Conservation (phyloP, 2,113 vertebrate genomes). For the Callaeas wilsoni region DNA sequence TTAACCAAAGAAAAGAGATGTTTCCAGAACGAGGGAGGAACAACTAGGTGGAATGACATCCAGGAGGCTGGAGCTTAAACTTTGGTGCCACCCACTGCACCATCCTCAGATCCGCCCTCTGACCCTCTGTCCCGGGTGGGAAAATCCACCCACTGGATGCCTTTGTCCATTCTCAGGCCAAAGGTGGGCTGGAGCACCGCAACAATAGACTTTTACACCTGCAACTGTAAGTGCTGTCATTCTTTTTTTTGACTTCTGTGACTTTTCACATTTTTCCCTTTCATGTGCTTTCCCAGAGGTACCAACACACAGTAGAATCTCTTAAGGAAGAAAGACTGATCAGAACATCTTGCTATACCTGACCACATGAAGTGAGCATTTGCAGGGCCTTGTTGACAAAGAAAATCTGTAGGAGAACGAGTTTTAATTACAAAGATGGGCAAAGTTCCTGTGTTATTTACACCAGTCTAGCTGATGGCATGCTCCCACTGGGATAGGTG, state of each 20-base stretch:
- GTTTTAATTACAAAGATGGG: neutral
- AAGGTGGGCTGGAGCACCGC: no score
- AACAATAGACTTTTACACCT: neutral
- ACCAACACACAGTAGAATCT: neutral
- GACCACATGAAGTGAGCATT: neutral
- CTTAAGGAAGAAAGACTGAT: neutral
- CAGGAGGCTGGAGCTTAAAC: no score
- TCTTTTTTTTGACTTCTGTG: neutral
- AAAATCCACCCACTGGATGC: no score
- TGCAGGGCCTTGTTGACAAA: neutral
- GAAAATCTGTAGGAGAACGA: neutral
- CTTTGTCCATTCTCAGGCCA: no score
- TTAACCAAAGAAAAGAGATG: no score
- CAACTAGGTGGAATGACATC: no score
- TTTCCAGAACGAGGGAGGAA: no score
- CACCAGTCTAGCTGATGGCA: neutral
- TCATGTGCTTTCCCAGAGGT: neutral
- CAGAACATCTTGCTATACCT: neutral
- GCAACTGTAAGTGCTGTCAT: neutral
- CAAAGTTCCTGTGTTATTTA: neutral
- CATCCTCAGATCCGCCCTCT: no score
- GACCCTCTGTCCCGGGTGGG: no score
- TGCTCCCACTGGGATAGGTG: neutral
- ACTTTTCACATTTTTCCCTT: neutral
- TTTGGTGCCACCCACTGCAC: no score